Evolutionary conservation across 2,888 invertebrate genomes (phyloP), one percentile per base, ranked within the genome.

Genomic region (Nineta flava): DNA sequence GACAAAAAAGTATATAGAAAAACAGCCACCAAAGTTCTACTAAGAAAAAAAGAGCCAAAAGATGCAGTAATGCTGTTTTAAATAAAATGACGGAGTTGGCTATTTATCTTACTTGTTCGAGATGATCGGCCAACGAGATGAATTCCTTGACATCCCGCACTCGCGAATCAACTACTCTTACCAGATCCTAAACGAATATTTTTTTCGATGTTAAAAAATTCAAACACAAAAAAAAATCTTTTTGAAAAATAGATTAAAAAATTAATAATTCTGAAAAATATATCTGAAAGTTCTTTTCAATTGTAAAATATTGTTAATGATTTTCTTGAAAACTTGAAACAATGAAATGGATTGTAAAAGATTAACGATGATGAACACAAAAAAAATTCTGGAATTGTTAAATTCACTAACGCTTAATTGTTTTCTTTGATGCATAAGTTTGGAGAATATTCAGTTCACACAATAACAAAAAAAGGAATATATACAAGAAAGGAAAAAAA

Each of bases 101-200:
- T 13, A 13, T 38, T 13, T 42, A 26, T 74, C 84, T 85, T 85
- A 85, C 85, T 83, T 86, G 85, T 69, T 86, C 83, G 72, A 86
- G 77, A 62, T 81, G 79, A 72, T 84, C 84, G 64, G 83, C 79
- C 70, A 84, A 75, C 63, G 72, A 73, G 66, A 81, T 75, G 66
- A 83, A 76, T 66, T 82, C 81, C 68, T 77, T 77, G 68, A 85
- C 68, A 67, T 83, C 81, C 69, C 74, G 76, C 66, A 76, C 77
- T 64, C 77, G 78, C 63, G 76, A 75, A 69, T 83, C 81, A 70
- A 81, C 76, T 66, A 75, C 70, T 75, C 79, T 83, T 76, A 76
- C 73, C 66, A 84, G 77, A 66, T 81, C 85, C 85, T 86, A 78
- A 65, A 70, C 71, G 45, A 46, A 45, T 31, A 47, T 48, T 47